Evolutionary conservation across 2,888 invertebrate species (phyloP).

Genomic region (Xylota sylvarum): DNA sequence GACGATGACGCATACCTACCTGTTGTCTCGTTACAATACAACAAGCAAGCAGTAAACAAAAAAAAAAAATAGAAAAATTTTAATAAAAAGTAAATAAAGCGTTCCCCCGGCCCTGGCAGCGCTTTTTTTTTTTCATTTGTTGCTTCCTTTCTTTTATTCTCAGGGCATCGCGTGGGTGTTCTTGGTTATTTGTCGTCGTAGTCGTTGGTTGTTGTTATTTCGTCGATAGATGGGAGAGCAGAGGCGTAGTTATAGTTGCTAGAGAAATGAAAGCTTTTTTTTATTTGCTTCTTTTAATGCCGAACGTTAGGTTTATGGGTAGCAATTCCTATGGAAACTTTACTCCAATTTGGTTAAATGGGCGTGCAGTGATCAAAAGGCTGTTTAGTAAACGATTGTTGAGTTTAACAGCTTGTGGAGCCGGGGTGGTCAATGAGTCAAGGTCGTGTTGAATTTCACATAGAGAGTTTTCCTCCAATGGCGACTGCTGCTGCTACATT

Average conservation of each 20-base stretch:
- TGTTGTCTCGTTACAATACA: conserved; percentile 71
- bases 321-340: conserved; percentile 7
- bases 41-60: conserved; percentile 22
- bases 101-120: conserved; percentile 32
- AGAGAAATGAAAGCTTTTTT: conserved; percentile 28
- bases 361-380: not conserved
- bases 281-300: not conserved
- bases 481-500: too few species aligned
- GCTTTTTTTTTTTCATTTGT: conserved; percentile 38
- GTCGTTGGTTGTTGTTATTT: conserved; percentile 19
- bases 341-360: conserved; percentile 1
- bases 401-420: not conserved
- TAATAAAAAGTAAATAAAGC: conserved; percentile 59
- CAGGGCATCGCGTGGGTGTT: conserved; percentile 69
- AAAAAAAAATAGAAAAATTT: conserved; percentile 8
- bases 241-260: conserved; percentile 21
- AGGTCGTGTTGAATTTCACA: not conserved
- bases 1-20: conserved; percentile 78
- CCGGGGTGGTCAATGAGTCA: not conserved
- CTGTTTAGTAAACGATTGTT: not conserved
- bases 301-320: not conserved
- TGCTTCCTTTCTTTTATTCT: conserved; percentile 61
- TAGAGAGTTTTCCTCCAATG: too few species aligned
- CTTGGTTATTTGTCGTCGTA: conserved; percentile 53
- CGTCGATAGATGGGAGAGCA: conserved; percentile 18